Evolutionary conservation across 2,888 invertebrate genomes (phyloP), one percentile per base, ranked within the genome.

Genomic region (Drosophila colorata): DNA sequence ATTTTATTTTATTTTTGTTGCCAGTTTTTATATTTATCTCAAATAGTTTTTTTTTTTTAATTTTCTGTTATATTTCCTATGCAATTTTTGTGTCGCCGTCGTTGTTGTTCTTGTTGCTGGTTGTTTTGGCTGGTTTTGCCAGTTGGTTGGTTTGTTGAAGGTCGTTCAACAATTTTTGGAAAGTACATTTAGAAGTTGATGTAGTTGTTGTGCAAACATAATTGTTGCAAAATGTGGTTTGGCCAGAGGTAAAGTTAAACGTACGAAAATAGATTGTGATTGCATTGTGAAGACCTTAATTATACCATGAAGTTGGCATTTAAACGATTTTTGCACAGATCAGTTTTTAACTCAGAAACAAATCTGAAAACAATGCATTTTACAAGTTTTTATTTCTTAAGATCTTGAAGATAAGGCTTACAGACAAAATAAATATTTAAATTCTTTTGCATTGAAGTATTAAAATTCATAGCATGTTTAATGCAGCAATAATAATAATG

Each of bases 151-250:
- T 67, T 73, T 56, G 69, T 55, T 76, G 86, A 83, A 86, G 84
- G 86, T 85, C 86, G 83, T 38, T 40, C 51, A 69, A 63, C 69
- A 61, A 66, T 70, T 83, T 83, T 86, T 79, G 81, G 81, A 84
- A 84, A 84, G 84, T 86, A 74, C 70, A 81, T 83, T 84, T 77
- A 80, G 77, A 69, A 85, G 82, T 83, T 83, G 48, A 20, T 59
- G 16, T 40, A 56, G 44, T 56, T 69, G 60, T 74, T 74, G 74
- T 65, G 61, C 60, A 69, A 70, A 69, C 67, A 81, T 84, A 85
- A 82, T 83, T 85, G 83, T 72, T 82, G 83, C 83, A 78, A 69
- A 84, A 80, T 80, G 79, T 61, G 69, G 70, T 73, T 82, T 65
- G 52, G 47, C 43, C 44, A 38, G 49, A 67, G 64, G 63, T 74